These are phyloP conservation scores for Aphidius ervi DNA, from an alignment of 1,140 invertebrate species.

Conservation along the genomic window DNA sequence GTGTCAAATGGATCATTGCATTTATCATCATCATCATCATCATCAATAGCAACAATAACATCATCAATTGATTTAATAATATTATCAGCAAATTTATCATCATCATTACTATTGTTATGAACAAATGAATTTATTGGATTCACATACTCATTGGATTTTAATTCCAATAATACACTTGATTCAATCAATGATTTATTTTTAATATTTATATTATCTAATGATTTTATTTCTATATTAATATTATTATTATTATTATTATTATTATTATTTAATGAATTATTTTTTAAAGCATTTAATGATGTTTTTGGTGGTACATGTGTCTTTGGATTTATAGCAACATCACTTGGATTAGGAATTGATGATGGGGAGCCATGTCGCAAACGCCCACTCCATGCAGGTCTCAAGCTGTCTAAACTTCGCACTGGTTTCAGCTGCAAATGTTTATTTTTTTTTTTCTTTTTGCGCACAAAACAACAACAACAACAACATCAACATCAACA, in stretches of 20 bases:
- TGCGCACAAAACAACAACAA: neutral
- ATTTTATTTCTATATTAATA: neutral
- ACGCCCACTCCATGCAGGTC: constrained; percentile 49
- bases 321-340: constrained; percentile 9
- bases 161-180: too few species aligned
- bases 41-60: neutral
- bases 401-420: constrained; percentile 59
- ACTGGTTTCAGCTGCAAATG: constrained; percentile 60
- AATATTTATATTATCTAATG: neutral
- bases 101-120: constrained; percentile 6
- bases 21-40: neutral
- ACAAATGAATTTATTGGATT: constrained; percentile 29
- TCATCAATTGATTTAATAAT: constrained; percentile 5
- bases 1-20: constrained; percentile 42
- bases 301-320: neutral
- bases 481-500: constrained; percentile 1
- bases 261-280: constrained; percentile 2
- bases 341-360: constrained; percentile 36
- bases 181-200: too few species aligned
- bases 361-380: constrained; percentile 43
- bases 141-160: constrained; percentile 35
- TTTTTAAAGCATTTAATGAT: constrained; percentile 17
- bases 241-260: constrained; percentile 27
- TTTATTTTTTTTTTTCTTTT: constrained; percentile 21
- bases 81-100: constrained; percentile 20